Conservation (phyloP, 1,140 invertebrate genomes). For the Pachyrhynchus sulphureomaculatus region DNA sequence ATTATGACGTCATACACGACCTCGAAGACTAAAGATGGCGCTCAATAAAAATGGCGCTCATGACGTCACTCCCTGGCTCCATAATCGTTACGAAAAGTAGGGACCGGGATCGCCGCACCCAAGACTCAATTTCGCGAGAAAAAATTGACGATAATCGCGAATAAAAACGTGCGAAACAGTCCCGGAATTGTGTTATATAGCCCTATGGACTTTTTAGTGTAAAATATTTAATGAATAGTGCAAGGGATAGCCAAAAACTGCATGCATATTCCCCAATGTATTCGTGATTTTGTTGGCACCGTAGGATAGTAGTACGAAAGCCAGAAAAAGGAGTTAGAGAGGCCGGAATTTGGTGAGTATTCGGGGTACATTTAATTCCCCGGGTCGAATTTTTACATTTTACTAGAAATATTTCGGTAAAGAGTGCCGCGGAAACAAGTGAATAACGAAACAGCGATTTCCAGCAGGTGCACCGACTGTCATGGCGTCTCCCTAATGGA, state of each 20-base stretch:
- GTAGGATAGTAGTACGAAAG: slow-evolving; percentile 32
- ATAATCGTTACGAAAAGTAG: slow-evolving; percentile 48
- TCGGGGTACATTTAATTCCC: background rate
- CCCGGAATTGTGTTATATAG: slow-evolving; percentile 27
- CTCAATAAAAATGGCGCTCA: slow-evolving; percentile 38
- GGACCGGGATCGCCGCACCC: slow-evolving; percentile 39
- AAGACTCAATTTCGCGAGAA: slow-evolving; percentile 29
- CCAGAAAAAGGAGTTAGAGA: slow-evolving; percentile 27
- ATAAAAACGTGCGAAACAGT: slow-evolving; percentile 38
- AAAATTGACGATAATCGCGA: slow-evolving; percentile 24
- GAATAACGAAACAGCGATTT: slow-evolving; percentile 28
- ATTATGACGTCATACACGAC: slow-evolving; percentile 6
- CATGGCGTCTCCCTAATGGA: slow-evolving; percentile 38
- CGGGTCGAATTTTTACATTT: background rate
- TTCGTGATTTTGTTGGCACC: slow-evolving; percentile 43
- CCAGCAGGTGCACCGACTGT: slow-evolving; percentile 45
- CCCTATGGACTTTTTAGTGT: slow-evolving; percentile 32
- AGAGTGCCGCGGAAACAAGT: slow-evolving; percentile 1
- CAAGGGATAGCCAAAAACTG: slow-evolving; percentile 39
- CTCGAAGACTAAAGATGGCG: slow-evolving; percentile 28
- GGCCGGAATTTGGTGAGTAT: slow-evolving; percentile 19
- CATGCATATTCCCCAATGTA: slow-evolving; percentile 45
- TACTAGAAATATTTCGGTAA: background rate
- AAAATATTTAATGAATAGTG: slow-evolving; percentile 39
- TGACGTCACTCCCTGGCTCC: slow-evolving; percentile 48